These are phyloP conservation scores for Erythrolamprus reginae DNA, from an alignment of 2,113 vertebrate species.

Conservation along the genomic window DNA sequence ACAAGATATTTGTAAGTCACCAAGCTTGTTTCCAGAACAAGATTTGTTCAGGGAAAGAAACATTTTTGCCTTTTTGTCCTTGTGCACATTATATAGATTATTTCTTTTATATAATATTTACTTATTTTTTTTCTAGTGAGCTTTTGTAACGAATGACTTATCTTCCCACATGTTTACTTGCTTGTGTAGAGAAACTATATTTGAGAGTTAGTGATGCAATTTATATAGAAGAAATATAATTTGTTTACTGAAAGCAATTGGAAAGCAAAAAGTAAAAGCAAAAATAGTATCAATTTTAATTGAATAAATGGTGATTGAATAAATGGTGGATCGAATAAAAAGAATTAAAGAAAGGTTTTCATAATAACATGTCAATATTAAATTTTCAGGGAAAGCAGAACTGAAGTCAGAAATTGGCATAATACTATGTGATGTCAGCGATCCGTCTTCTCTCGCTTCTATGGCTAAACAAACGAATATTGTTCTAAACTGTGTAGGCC, in stretches of 20 bases:
- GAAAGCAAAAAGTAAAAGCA: not conserved
- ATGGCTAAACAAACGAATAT: slow-evolving; percentile 88
- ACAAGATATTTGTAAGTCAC: not conserved
- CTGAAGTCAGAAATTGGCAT: slow-evolving; percentile 80
- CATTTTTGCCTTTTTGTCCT: not conserved
- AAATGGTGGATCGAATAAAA: not conserved
- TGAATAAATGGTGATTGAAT: not conserved
- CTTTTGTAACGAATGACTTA: not conserved
- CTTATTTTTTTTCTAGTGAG: not conserved
- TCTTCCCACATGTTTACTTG: not conserved
- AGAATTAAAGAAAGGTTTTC: not conserved
- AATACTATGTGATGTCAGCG: slow-evolving; percentile 83
- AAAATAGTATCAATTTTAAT: no score
- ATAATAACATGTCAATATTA: slow-evolving; percentile 22
- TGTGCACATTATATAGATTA: not conserved
- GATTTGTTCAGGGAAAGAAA: not conserved
- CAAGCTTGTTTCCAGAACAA: not conserved
- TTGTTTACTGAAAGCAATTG: not conserved
- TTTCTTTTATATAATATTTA: not conserved
- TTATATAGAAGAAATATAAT: not conserved
- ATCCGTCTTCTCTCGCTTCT: slow-evolving; percentile 79
- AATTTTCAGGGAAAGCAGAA: slow-evolving; percentile 77
- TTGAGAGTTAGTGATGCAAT: not conserved
- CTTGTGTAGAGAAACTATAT: not conserved
- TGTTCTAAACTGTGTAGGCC: slow-evolving; percentile 93